Evolutionary conservation across 2,888 invertebrate genomes (phyloP), one percentile per base, ranked within the genome.

Genomic region (Dicyrtoma fusca): DNA sequence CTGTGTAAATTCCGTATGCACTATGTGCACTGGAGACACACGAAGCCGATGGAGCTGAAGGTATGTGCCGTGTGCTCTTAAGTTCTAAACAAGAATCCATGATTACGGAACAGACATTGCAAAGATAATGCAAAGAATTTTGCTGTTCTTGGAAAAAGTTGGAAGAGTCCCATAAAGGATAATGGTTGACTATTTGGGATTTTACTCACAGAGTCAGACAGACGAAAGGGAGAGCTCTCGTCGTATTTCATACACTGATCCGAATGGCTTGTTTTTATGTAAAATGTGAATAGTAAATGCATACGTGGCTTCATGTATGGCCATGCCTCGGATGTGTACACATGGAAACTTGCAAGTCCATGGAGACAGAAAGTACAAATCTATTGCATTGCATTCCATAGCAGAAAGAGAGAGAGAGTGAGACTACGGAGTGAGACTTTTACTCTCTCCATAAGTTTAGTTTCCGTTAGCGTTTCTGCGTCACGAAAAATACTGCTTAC

Each of bases 101-200:
- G 53, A 53, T 53, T 53, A 53, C 53, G 34, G 34, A 34, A 34
- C 34, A 34, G 34, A 34, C 3, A 34, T 34, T 8, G 3, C 34
- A 17, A 53, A 21, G 53, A 53, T 53, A 53, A 53, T 17, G 53
- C 53, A 21, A 53, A 53, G 19, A 17, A 53, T 53, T 53, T 53
- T 19, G 53, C 17, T 53, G 21, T 3, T 53, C 53, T 53, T 53
- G 53, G 53, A 53, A 53, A 53, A 53, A 49, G 49, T 49, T 49
- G 49, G 17, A 53, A 53, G 53, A 53, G 53, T 53, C 53, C 19
- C 53, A 53, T 53, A 17, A 21, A 21, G 53, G 53, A 53, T 53
- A 21, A 3, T 21, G 53, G 53, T 53, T 17, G 53, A 34, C 34
- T 34, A 34, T 34, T 34, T 34, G 34, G 34, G 34, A 34, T 34